Base-by-base conservation (phyloP, 2,888 invertebrate genomes). In the Melieria picta region DNA sequence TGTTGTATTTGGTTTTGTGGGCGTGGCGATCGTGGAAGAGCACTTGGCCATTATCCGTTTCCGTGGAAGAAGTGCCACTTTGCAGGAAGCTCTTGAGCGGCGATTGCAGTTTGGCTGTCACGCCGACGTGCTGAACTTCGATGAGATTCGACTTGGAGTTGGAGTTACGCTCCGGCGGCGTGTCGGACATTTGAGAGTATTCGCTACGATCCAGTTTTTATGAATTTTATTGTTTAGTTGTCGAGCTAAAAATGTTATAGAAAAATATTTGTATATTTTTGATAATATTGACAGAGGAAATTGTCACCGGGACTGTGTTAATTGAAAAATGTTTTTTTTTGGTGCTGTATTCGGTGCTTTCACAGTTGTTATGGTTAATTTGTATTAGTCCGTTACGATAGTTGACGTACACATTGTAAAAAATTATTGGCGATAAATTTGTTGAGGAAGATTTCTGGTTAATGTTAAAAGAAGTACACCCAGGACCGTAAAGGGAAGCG, bases 51-150 rank as follows among this genome's bases (percentile, higher is more conserved):
- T 75, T 69, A n/a, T 85, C 85, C 9, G 82, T 80, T 30, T 85
- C 85, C 1, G 80, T 84, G 10, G 85, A 83, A 6, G 80, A 81
- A 65, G 78, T 81, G 47, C 80, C 76, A n/a, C 77, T 79, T 9
- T 80, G 80, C 13, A 84, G 60, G 2, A 84, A 46, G 68, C 77
- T 79, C 58, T 81, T 82, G 9, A 84, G 57, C 0, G 85, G 85
- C 0, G 85, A 84, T 42, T 81, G 78, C 65, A 85, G 42, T 65
- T 84, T 83, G 16, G 85, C 85, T 9, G 85, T 85, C 0, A 85
- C 85, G 2, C 85, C 85, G 16, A 85, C 85, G 76, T 85, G 84
- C 10, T 83, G 80, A 5, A 84, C 82, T 69, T 83, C 79, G 66
- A 84, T 84, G 30, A 84, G 77, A 60, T 83, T 80, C 4, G 83